These are phyloP conservation scores for Loris lydekkerianus DNA, from an alignment of 2,797 vertebrate species.

Conservation along the genomic window DNA sequence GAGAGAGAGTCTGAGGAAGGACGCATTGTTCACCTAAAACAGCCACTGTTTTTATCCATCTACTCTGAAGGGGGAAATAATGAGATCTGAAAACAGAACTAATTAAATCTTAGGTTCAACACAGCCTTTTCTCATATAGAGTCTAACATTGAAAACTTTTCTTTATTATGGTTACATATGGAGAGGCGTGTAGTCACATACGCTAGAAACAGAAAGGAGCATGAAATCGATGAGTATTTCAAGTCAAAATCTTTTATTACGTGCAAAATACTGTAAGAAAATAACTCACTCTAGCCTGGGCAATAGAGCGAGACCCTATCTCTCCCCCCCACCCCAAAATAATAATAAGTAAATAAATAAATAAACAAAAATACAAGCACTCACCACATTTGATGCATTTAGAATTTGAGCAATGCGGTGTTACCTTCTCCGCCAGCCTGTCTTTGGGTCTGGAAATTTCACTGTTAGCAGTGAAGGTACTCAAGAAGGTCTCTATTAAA, in stretches of 20 bases:
- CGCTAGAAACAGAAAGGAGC: neutral
- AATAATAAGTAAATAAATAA: neutral
- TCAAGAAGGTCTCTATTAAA: neutral
- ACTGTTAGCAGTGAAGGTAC: neutral
- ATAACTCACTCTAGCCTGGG: neutral
- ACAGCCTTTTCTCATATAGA: neutral
- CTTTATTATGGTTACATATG: neutral
- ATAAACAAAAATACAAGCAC: neutral
- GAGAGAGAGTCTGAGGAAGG: slow-evolving; percentile 31
- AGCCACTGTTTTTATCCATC: neutral
- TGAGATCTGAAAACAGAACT: slow-evolving; percentile 22
- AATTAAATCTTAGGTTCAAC: slow-evolving; percentile 27
- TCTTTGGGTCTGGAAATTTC: neutral
- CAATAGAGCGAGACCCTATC: neutral
- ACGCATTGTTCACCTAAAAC: neutral
- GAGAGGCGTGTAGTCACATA: neutral
- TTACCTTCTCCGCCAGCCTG: neutral
- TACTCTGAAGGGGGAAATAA: slow-evolving; percentile 12
- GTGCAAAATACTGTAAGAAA: neutral
- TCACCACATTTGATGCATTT: neutral
- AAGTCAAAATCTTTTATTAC: neutral
- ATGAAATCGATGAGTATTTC: neutral
- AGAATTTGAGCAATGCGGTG: neutral
- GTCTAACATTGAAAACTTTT: slow-evolving; percentile 37
- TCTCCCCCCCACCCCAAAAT: neutral